A percentile compares a stretch with the other conserved stretches of the same genome.
phyloP scores from a whole-genome alignment of 2,797 vertebrate genomes.

The Microchirus variegatus region DNA sequence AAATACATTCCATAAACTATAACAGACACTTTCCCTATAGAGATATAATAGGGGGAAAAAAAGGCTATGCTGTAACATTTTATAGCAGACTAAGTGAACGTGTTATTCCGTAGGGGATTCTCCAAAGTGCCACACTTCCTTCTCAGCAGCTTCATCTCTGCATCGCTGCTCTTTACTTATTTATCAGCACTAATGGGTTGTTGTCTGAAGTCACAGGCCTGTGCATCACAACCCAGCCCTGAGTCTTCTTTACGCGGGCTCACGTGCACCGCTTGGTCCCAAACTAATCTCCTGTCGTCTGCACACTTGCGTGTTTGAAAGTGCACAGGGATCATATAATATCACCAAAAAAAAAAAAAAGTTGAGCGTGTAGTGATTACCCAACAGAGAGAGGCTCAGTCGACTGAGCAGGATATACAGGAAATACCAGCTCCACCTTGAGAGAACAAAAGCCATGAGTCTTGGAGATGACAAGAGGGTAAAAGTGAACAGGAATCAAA shows the following conservation, averaged over 20 bases:
- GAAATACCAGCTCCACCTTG: conserved; percentile 82
- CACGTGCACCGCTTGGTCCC: not conserved
- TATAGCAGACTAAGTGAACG: conserved; percentile 16
- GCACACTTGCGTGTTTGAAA: not conserved
- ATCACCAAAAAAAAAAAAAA: not conserved
- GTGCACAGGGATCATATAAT: not conserved
- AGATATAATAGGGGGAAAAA: conserved; percentile 1
- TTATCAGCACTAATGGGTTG: conserved; percentile 70
- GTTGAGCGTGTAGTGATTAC: conserved; percentile 20
- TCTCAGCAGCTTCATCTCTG: conserved; percentile 35
- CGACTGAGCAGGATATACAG: conserved; percentile 77
- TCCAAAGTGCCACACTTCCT: conserved; percentile 50
- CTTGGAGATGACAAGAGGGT: conserved; percentile 33
- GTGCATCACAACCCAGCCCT: conserved; percentile 42
- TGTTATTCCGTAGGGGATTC: conserved; percentile 21
- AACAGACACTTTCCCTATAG: not conserved
- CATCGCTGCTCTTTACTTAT: conserved; percentile 73
- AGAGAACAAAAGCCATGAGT: conserved; percentile 57
- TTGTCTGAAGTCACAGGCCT: conserved; percentile 47
- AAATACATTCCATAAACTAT: not conserved
- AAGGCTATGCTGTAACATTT: conserved; percentile 1
- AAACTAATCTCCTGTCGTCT: conserved; percentile 1
- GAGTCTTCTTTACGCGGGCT: conserved; percentile 5
- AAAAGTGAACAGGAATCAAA: conserved; percentile 23
- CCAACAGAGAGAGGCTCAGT: conserved; percentile 25